Evolutionary conservation across 2,797 vertebrate species (phyloP).

Genomic region (Semotilus atromaculatus): DNA sequence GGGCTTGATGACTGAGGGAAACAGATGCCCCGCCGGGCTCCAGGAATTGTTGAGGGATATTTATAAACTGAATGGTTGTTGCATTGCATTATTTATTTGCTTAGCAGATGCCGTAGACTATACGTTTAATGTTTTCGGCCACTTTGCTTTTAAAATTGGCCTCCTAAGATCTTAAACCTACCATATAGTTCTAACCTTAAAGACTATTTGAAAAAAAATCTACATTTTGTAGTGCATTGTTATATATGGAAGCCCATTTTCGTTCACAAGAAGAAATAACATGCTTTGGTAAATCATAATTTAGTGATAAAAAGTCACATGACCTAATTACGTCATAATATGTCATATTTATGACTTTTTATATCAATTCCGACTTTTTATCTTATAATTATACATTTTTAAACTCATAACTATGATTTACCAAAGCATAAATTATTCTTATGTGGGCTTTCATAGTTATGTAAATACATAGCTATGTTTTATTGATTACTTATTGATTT

Average conservation of each 20-base stretch:
- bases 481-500: not conserved
- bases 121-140: not conserved
- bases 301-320: not conserved
- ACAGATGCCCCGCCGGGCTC: constrained; percentile 55
- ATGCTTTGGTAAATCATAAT: not conserved
- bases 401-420: not conserved
- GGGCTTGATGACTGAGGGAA: constrained; percentile 53
- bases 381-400: not conserved
- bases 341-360: not conserved
- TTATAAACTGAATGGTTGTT: constrained; percentile 60
- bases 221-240: not conserved
- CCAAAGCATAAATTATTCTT: not conserved
- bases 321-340: not conserved
- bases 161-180: not conserved
- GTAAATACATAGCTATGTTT: not conserved
- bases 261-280: not conserved
- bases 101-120: constrained; percentile 48
- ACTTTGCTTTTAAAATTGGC: not conserved
- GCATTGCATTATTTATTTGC: constrained; percentile 55
- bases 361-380: not conserved
- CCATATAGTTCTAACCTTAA: not conserved
- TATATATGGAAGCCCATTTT: not conserved
- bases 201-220: not conserved
- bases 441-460: not conserved
- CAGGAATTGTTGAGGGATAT: constrained; percentile 60